Conservation (phyloP, 1,140 invertebrate genomes). For the Diorhabda carinulata region DNA sequence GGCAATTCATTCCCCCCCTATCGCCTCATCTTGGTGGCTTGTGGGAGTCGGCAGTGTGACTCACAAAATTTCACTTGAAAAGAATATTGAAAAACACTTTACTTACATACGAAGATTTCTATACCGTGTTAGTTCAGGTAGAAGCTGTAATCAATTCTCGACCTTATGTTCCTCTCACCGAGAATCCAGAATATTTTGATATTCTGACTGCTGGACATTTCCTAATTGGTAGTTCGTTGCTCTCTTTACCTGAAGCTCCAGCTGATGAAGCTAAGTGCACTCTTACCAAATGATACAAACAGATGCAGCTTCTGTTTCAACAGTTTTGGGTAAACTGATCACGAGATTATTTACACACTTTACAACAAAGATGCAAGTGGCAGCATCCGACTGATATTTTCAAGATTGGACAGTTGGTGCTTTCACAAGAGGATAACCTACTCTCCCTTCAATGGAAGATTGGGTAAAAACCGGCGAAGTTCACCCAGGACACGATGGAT, state of each 20-base stretch:
- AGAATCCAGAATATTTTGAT: not conserved
- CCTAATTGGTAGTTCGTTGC: not conserved
- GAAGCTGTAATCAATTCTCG: constrained; percentile 7
- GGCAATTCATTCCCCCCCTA: constrained; percentile 9
- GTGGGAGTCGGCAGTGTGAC: constrained; percentile 1
- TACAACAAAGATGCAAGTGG: too few relatives aligned
- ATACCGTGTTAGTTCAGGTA: constrained; percentile 8
- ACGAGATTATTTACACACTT: too few relatives aligned
- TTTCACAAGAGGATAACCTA: too few relatives aligned
- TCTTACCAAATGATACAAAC: too few relatives aligned
- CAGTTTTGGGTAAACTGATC: too few relatives aligned
- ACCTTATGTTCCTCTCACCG: not conserved
- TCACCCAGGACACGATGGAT: too few relatives aligned
- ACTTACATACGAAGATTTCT: constrained; percentile 9
- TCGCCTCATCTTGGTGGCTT: constrained; percentile 5
- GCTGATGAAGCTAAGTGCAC: too few relatives aligned
- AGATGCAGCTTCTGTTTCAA: too few relatives aligned
- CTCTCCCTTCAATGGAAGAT: too few relatives aligned
- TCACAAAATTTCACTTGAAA: constrained; percentile 8
- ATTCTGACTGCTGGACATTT: not conserved
- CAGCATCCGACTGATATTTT: too few relatives aligned
- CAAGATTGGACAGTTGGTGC: too few relatives aligned
- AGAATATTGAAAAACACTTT: not conserved
- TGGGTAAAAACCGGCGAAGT: too few relatives aligned
- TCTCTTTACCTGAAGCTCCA: not conserved